These are phyloP conservation scores for Osmerus eperlanus DNA, from an alignment of 2,113 vertebrate genomes.

Conservation along the genomic window DNA sequence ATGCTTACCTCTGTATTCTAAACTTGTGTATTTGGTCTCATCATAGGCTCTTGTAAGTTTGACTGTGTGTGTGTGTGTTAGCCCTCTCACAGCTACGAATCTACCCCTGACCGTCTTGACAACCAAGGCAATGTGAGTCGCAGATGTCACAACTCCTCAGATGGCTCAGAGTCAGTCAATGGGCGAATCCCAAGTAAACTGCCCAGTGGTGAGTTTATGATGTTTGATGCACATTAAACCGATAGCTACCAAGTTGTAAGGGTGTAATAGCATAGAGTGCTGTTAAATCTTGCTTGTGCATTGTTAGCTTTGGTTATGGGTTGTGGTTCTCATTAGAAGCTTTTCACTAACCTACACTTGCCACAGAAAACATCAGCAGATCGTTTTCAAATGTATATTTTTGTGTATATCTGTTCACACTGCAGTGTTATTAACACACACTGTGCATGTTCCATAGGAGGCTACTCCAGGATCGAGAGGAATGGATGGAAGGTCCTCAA, in stretches of 20 bases:
- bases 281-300: too few species aligned
- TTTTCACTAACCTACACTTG: too few species aligned
- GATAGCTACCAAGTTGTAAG: too few species aligned
- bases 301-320: too few species aligned
- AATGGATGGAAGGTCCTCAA: conserved; percentile 72
- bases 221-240: too few species aligned
- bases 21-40: too few species aligned
- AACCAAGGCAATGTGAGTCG: conserved; percentile 66
- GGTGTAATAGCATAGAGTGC: too few species aligned
- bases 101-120: conserved; percentile 57
- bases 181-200: conserved; percentile 53
- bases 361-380: too few species aligned
- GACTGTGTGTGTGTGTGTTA: conserved; percentile 41
- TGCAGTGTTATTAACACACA: neutral
- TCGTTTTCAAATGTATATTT: neutral
- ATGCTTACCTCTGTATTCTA: neutral
- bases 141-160: conserved; percentile 75
- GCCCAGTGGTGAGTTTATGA: neutral
- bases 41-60: neutral
- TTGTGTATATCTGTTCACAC: neutral
- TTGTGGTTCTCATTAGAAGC: too few species aligned
- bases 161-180: conserved; percentile 67
- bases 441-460: conserved; percentile 53
- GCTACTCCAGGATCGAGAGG: conserved; percentile 76
- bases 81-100: conserved; percentile 71